These are phyloP conservation scores for Pristionchus japonicus DNA, from an alignment of 2,888 invertebrate genomes.

Conservation along the genomic window DNA sequence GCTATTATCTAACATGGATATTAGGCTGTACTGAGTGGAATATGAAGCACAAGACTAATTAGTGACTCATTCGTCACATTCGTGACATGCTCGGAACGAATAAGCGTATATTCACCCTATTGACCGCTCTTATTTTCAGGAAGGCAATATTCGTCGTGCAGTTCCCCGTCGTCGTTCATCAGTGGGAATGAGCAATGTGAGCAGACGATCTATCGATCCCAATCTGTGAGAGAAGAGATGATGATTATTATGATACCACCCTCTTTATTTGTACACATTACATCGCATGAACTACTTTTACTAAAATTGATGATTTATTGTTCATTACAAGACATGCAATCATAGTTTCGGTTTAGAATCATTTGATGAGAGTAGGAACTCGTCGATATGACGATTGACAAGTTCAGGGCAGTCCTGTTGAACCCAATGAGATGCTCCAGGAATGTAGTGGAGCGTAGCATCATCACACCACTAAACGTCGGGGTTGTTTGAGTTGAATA, in stretches of 20 bases:
- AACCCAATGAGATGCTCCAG: slow-evolving; percentile 83
- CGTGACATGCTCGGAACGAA: not conserved
- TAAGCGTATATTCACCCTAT: not conserved
- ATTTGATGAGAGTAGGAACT: no score
- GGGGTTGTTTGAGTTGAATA: no score
- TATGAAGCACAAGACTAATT: no score
- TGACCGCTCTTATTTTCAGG: not conserved
- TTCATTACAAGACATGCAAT: no score
- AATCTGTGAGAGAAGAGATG: not conserved
- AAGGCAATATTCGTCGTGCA: not conserved
- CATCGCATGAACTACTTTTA: not conserved
- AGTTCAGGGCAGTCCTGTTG: slow-evolving; percentile 82
- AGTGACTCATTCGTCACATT: not conserved
- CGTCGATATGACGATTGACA: not conserved
- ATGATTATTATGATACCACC: not conserved
- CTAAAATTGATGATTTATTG: not conserved
- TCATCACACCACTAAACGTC: slow-evolving; percentile 38
- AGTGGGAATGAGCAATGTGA: not conserved
- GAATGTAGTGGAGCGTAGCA: slow-evolving; percentile 81
- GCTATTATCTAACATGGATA: not conserved
- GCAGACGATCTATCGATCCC: slow-evolving; percentile 13
- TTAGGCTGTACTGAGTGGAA: not conserved
- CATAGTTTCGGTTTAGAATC: no score
- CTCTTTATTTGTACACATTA: not conserved
- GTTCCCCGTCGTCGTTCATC: not conserved